Evolutionary conservation across 2,113 vertebrate genomes (phyloP), one percentile per base, ranked within the genome.

Genomic region (Vireo altiloquus): DNA sequence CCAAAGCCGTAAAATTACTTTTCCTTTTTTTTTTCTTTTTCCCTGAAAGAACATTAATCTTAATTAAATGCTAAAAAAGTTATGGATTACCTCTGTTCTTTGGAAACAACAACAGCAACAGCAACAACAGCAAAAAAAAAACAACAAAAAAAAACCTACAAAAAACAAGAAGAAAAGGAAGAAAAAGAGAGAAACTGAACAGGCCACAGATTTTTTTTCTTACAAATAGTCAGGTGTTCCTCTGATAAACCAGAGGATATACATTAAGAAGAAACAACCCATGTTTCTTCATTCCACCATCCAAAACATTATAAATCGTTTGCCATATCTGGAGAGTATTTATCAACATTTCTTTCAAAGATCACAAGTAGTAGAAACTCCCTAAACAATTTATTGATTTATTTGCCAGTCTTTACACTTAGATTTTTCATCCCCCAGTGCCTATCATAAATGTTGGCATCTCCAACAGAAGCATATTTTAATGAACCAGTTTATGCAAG

Each of bases 141-240:
- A 39, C 39, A 39, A 39, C 9, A 39, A 9, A 39, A 39, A 39
- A 39, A 39, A 39, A 39, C 39, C 39, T 12, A 39, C 39, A 21
- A 24, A 15, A 9, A 27, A 35, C 20, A 27, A 1, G 0, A 5
- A 17, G 42, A 1, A 35, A 30, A 2, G 3, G 2, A 8, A 9
- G 46, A 50, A 71, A 39, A 3, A 42, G 10, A 39, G 4, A 42
- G 10, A 75, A 78, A 63, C 5, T 24, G 13, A 27, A 37, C 2
- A 52, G 2, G 4, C 1, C 10, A 66, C 3, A 15, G 13, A 10
- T 39, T 13, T 59, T 24, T 85, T 63, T 47, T 19, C 5, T 50
- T n/a, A 31, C 2, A 35, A 69, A 60, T 37, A 46, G 2, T n/a
- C 12, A 53, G 7, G 1, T 40, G 5, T 60, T 42, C 11, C 33